A percentile compares a stretch with the other conserved stretches of the same genome.
Conservation (phyloP, 2,797 vertebrate genomes). For the Fistularia tabacaria region DNA sequence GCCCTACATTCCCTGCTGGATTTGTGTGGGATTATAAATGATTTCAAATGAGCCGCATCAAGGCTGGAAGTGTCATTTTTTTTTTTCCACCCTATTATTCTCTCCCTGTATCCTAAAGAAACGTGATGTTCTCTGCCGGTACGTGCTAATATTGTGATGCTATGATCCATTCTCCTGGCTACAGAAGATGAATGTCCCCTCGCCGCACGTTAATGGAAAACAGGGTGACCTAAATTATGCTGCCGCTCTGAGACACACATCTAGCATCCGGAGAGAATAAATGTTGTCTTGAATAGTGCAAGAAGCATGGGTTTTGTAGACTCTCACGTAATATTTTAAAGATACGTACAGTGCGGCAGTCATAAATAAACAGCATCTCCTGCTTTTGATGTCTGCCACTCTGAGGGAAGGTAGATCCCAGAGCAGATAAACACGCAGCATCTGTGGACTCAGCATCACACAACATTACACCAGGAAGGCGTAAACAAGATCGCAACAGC, state of each 20-base stretch:
- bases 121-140: neutral
- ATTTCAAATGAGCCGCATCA: conserved; percentile 2
- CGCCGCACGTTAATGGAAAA: conserved; percentile 45
- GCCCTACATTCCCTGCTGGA: conserved; percentile 2
- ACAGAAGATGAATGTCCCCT: conserved; percentile 35
- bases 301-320: neutral
- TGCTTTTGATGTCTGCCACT: conserved; percentile 29
- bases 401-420: conserved; percentile 7
- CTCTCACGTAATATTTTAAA: conserved; percentile 15
- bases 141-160: neutral
- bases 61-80: neutral
- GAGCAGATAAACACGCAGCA: conserved; percentile 18
- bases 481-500: conserved; percentile 8
- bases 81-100: neutral
- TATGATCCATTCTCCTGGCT: conserved; percentile 7
- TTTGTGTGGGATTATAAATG: neutral
- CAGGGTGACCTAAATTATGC: conserved; percentile 53
- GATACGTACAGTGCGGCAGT: conserved; percentile 10
- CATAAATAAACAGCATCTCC: conserved; percentile 30
- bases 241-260: conserved; percentile 33
- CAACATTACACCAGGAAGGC: conserved; percentile 20
- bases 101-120: conserved; percentile 1
- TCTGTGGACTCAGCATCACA: conserved; percentile 31
- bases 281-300: conserved; percentile 25
- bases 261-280: conserved; percentile 34